Conservation (phyloP, 35 echinoderm and acorn worm species). For the Ophiothrix spiculata region DNA sequence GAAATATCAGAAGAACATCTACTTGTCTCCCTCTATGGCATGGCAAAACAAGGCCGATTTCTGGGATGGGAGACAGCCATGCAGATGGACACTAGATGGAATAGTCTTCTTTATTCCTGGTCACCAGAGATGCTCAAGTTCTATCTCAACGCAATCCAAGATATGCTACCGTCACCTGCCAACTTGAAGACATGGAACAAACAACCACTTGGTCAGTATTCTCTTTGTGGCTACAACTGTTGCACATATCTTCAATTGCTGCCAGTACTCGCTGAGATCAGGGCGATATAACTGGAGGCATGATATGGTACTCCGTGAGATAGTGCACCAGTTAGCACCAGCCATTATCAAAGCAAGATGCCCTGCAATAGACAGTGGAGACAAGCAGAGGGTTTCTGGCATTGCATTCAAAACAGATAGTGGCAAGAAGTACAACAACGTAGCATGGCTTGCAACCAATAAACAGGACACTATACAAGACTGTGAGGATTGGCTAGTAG, state of each 20-base stretch:
- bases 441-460: not conserved
- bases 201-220: not conserved
- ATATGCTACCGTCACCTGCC: too few relatives aligned
- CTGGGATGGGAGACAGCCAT: not conserved
- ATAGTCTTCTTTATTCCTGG: not conserved
- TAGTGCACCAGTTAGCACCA: not conserved
- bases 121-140: not conserved
- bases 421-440: not conserved
- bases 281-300: not conserved
- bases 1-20: not conserved
- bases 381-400: not conserved
- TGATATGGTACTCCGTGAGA: not conserved
- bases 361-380: not conserved
- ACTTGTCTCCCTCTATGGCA: not conserved
- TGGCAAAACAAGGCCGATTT: not conserved
- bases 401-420: not conserved
- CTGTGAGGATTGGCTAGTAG: too few relatives aligned
- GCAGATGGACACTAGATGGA: not conserved
- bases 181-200: not conserved
- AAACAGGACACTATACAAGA: not conserved
- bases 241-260: not conserved
- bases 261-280: not conserved
- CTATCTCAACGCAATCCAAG: not conserved
- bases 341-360: not conserved
- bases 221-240: slow-evolving; percentile 1